Base-by-base conservation (phyloP, 2,888 invertebrate genomes). In the Coelopa pilipes region DNA sequence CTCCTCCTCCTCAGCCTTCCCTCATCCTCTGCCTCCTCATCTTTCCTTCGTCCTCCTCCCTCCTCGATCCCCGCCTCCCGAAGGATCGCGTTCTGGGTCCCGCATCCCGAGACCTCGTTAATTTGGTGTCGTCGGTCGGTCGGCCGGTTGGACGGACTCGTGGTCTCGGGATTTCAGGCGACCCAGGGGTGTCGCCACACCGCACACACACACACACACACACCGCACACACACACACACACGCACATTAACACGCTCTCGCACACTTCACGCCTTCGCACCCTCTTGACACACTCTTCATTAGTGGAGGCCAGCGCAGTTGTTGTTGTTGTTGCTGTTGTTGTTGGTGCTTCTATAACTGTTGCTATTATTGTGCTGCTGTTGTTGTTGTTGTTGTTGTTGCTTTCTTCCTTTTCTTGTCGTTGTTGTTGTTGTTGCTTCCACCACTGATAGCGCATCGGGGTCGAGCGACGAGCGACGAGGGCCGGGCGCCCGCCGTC, bases 231-330 rank as follows among this genome's bases (percentile, higher is more conserved):
- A 59, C 57, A 57, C n/a, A 13, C 19, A 59, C 57, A 59, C 53
- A 5, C n/a, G 53, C 34, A 34, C 34, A 7, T 7, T 4, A 2
- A 34, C 34, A 59, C 57, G 17, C 17, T 24, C 34, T 4, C 34
- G 7, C 34, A 59, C 57, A 24, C 17, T 24, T 59, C 21, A 59
- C 65, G 46, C 65, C 17, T 24, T 59, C 21, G 19, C 65, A 65
- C 65, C 65, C 65, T 65, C 65, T 65, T 65, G 65, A 65, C 65
- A 65, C 47, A 19, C 47, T 46, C 46, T 65, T 65, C n/a, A 17
- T 65, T 46, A 17, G 45, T 63, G 45, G 4, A 11, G 45, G 10
- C 19, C 19, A 17, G 45, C 46, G 45, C 46, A 46, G 15, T 63
- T 63, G n/a, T 63, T 46, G 19, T 46, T 47, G 45, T 13, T 47